Conservation (phyloP, 1,140 invertebrate genomes). For the Drosophila pruinosa region DNA sequence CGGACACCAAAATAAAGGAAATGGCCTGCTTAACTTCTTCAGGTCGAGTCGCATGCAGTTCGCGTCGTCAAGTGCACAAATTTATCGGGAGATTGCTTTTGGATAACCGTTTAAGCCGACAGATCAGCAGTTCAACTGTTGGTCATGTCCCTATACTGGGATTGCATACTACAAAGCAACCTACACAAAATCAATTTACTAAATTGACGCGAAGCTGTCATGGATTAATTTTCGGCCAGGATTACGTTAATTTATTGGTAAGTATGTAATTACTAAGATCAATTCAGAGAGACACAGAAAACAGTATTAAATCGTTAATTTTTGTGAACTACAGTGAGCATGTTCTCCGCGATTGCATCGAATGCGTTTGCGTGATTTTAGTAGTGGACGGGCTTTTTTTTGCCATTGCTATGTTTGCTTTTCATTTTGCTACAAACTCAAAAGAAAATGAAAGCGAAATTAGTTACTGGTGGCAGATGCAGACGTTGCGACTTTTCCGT, state of each 20-base stretch:
- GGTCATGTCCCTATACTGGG: neutral
- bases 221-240: constrained; percentile 66
- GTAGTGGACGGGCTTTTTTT: neutral
- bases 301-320: no score
- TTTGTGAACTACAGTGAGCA: constrained; percentile 72
- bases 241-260: constrained; percentile 67
- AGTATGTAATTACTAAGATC: no score
- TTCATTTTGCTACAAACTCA: constrained; percentile 53
- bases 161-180: constrained; percentile 1
- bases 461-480: constrained; percentile 39
- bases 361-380: constrained; percentile 57
- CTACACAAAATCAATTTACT: neutral
- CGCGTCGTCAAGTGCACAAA: constrained; percentile 67
- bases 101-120: constrained; percentile 29
- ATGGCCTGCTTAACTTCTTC: constrained; percentile 81
- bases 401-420: constrained; percentile 49
- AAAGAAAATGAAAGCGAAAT: constrained; percentile 80
- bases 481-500: neutral
- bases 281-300: constrained; percentile 14
- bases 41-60: constrained; percentile 74
- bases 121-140: constrained; percentile 12
- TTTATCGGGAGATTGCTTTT: constrained; percentile 62
- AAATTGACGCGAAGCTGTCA: constrained; percentile 53
- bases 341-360: constrained; percentile 52
- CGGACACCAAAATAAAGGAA: constrained; percentile 33